Percentiles rank a stretch among this genome's conserved stretches.
These are phyloP conservation scores for Camptogramma bilineatum DNA, from an alignment of 2,888 invertebrate species.

Conservation along the genomic window DNA sequence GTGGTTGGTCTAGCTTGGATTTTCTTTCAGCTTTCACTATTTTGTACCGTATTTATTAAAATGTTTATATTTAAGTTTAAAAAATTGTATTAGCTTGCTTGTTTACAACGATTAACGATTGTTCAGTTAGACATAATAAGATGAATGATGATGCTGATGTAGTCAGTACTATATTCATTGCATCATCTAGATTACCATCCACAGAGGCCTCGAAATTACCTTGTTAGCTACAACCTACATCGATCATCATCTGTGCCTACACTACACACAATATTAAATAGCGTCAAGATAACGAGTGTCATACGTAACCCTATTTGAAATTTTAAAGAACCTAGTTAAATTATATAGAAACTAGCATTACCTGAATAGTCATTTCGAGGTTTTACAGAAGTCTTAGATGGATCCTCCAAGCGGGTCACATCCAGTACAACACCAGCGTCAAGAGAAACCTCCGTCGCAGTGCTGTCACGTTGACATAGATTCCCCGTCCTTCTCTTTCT, in stretches of 20 bases:
- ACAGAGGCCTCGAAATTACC: constrained; percentile 52
- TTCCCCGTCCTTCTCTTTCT: constrained; percentile 93
- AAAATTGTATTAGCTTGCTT: not conserved
- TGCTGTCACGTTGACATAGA: constrained; percentile 82
- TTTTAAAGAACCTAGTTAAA: constrained; percentile 1
- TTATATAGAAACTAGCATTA: constrained; percentile 47
- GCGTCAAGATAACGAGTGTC: constrained; percentile 46
- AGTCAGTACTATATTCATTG: constrained; percentile 49
- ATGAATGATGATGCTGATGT: constrained; percentile 32
- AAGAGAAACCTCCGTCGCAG: constrained; percentile 73
- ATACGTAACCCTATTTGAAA: not conserved
- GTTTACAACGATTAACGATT: not conserved
- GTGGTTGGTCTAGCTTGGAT: not conserved
- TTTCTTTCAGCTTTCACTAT: not conserved
- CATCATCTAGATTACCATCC: constrained; percentile 51
- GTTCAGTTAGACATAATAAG: not conserved
- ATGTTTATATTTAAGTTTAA: not conserved
- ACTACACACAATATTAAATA: constrained; percentile 56
- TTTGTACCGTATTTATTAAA: not conserved
- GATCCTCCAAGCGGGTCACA: constrained; percentile 70
- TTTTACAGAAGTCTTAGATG: constrained; percentile 57
- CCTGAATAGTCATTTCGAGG: constrained; percentile 68
- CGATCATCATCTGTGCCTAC: constrained; percentile 59
- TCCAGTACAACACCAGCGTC: constrained; percentile 78
- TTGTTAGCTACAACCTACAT: constrained; percentile 51